Evolutionary conservation across 2,797 vertebrate genomes (phyloP).

Genomic region (Urosaurus nigricauda): DNA sequence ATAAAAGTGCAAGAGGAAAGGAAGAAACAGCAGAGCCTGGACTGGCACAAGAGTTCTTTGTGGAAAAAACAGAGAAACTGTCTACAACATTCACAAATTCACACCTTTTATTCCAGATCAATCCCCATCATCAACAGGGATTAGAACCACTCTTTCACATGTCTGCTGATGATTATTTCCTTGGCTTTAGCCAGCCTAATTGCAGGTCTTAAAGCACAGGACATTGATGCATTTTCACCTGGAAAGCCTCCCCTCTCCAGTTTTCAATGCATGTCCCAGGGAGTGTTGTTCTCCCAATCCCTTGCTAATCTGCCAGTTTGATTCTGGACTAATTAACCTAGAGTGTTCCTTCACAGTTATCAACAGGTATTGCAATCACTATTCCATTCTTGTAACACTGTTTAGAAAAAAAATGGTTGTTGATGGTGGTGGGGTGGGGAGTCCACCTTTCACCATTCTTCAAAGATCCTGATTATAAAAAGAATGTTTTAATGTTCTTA

Average conservation of each 20-base stretch:
- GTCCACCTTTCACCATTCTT: background rate
- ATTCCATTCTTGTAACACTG: conserved; percentile 24
- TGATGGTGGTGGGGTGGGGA: too few relatives aligned
- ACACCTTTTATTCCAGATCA: background rate
- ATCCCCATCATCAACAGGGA: background rate
- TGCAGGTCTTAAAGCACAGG: conserved; percentile 6
- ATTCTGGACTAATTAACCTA: conserved; percentile 36
- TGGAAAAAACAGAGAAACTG: background rate
- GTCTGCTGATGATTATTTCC: background rate
- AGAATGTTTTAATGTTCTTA: conserved; percentile 8
- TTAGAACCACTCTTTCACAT: background rate
- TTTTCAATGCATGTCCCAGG: conserved; percentile 3
- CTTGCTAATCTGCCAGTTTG: conserved; percentile 25
- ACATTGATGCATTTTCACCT: background rate
- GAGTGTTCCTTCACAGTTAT: conserved; percentile 20
- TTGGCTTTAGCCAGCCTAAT: background rate
- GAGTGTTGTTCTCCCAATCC: conserved; percentile 17
- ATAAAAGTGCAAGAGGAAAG: background rate
- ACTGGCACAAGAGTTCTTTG: background rate
- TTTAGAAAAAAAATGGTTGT: conserved; percentile 14
- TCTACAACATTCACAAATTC: background rate
- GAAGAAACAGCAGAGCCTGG: background rate
- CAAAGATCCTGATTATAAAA: conserved; percentile 16
- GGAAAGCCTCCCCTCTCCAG: background rate
- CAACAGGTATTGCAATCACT: conserved; percentile 36